These are phyloP conservation scores for Junco hyemalis DNA, from an alignment of 2,113 vertebrate genomes.

Conservation along the genomic window DNA sequence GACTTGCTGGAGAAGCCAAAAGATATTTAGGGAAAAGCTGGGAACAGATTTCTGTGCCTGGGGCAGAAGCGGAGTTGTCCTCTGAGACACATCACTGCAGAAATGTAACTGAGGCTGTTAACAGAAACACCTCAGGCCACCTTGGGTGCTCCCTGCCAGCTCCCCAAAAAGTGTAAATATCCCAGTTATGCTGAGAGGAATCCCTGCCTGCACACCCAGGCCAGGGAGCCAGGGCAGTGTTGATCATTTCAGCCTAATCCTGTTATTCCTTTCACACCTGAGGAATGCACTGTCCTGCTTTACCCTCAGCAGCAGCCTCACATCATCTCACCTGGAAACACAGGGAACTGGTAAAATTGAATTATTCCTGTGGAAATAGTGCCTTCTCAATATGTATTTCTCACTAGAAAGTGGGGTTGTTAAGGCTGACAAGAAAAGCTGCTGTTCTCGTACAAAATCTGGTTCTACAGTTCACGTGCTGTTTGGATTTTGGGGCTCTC, in stretches of 20 bases:
- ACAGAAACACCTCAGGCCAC: neutral
- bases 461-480: neutral
- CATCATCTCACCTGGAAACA: neutral
- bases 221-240: neutral
- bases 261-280: neutral
- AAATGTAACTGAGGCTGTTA: neutral
- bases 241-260: neutral
- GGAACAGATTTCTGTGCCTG: neutral
- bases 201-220: neutral
- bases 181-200: neutral
- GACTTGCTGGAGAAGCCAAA: neutral
- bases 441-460: neutral
- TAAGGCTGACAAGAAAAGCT: neutral
- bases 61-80: neutral
- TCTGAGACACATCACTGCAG: neutral
- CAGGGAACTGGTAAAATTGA: neutral
- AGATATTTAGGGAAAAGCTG: neutral
- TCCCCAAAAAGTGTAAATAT: neutral
- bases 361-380: neutral
- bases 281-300: neutral
- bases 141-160: neutral
- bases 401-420: neutral
- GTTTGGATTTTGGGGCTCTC: neutral
- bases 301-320: neutral
- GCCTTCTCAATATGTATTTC: neutral